Evolutionary conservation across 2,113 vertebrate species (phyloP).

Genomic region (Psettodes erumei): DNA sequence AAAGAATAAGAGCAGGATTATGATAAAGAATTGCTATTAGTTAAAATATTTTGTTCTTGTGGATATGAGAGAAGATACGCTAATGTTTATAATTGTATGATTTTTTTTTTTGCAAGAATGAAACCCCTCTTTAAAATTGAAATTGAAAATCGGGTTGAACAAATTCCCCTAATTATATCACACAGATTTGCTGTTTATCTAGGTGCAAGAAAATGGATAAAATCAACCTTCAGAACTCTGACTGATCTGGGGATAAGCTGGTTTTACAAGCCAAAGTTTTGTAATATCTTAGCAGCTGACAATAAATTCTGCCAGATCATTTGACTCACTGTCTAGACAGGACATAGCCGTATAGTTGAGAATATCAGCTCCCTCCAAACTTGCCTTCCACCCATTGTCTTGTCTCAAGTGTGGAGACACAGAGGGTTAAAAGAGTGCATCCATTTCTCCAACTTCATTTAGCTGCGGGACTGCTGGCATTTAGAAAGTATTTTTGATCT

Average conservation of each 20-base stretch:
- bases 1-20: constrained; percentile 21
- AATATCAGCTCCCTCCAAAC: constrained; percentile 50
- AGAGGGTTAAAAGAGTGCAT: constrained; percentile 25
- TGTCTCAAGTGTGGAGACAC: constrained; percentile 35
- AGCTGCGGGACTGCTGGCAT: constrained; percentile 34
- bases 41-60: constrained; percentile 9
- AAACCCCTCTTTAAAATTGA: not conserved
- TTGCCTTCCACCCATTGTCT: constrained; percentile 43
- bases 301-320: constrained; percentile 60
- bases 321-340: constrained; percentile 61
- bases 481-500: constrained; percentile 35
- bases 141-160: no score
- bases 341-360: constrained; percentile 49
- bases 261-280: constrained; percentile 46
- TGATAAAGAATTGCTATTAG: constrained; percentile 15
- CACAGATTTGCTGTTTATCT: not conserved
- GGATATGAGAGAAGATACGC: constrained; percentile 12
- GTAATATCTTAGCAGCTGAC: constrained; percentile 44
- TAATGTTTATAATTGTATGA: constrained; percentile 1
- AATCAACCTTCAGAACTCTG: not conserved
- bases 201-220: not conserved
- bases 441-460: constrained; percentile 45
- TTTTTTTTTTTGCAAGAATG: not conserved
- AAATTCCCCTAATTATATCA: not conserved
- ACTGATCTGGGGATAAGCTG: constrained; percentile 31